A percentile compares a stretch with the other conserved stretches of the same genome.
Conservation (phyloP, 2,888 invertebrate species). For the Chymomyza caudatula region DNA sequence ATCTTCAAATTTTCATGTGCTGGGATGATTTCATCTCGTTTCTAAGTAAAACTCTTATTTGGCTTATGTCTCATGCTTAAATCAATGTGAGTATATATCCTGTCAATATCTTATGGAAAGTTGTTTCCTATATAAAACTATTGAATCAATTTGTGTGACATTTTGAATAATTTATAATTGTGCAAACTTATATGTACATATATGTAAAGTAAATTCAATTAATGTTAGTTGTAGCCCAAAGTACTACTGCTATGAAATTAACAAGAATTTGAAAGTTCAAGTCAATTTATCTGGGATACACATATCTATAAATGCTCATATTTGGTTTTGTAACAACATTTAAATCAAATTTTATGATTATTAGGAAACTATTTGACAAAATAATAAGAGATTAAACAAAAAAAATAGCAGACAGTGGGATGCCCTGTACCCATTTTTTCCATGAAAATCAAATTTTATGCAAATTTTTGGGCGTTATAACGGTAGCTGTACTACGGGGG, state of each 20-base stretch:
- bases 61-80: too few relatives aligned
- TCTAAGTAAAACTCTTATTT: too few relatives aligned
- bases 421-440: too few relatives aligned
- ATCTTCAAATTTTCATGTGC: too few relatives aligned
- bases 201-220: constrained; percentile 13
- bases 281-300: neutral
- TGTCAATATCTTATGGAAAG: too few relatives aligned
- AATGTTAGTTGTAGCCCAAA: constrained; percentile 15
- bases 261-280: neutral
- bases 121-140: too few relatives aligned
- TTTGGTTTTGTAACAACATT: neutral
- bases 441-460: too few relatives aligned
- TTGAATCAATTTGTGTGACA: neutral
- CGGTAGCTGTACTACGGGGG: too few relatives aligned
- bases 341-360: neutral
- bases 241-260: neutral
- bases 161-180: neutral
- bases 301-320: neutral
- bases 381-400: constrained; percentile 15
- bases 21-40: too few relatives aligned
- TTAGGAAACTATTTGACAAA: neutral
- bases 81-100: too few relatives aligned
- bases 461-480: too few relatives aligned
- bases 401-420: too few relatives aligned
- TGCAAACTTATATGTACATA: constrained; percentile 49